Conservation (phyloP, 2,113 vertebrate species). For the Hyaena hyaena region DNA sequence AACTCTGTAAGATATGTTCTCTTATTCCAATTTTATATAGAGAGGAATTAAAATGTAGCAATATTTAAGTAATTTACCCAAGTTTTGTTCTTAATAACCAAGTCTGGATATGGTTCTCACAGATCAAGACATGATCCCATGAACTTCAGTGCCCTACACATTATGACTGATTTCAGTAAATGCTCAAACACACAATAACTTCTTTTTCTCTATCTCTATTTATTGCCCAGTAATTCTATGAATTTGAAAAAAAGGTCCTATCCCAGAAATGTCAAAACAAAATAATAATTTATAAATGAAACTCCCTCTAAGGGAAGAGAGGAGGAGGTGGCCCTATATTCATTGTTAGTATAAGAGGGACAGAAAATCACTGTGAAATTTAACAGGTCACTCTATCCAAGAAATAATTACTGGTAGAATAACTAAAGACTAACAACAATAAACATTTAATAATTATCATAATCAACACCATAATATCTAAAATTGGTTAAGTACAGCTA, state of each 20-base stretch:
- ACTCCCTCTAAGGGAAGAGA: neutral
- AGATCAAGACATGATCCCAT: neutral
- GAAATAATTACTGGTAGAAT: neutral
- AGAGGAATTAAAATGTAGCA: neutral
- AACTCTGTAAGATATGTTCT: neutral
- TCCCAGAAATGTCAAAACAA: neutral
- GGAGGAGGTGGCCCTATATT: neutral
- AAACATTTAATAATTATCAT: neutral
- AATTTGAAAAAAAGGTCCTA: neutral
- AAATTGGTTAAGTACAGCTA: neutral
- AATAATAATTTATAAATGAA: neutral
- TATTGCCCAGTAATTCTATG: neutral
- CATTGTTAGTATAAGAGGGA: neutral
- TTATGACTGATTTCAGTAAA: neutral
- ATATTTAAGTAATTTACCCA: neutral
- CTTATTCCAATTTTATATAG: neutral
- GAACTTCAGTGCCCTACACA: neutral
- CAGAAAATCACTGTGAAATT: neutral
- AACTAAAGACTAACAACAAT: neutral
- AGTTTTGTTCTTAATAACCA: neutral
- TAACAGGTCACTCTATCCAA: neutral
- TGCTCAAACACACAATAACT: neutral
- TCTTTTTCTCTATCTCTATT: neutral
- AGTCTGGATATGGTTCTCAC: neutral
- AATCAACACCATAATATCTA: neutral